Conservation (phyloP, 1,140 invertebrate species). For the Leptoteleia sp. region DNA sequence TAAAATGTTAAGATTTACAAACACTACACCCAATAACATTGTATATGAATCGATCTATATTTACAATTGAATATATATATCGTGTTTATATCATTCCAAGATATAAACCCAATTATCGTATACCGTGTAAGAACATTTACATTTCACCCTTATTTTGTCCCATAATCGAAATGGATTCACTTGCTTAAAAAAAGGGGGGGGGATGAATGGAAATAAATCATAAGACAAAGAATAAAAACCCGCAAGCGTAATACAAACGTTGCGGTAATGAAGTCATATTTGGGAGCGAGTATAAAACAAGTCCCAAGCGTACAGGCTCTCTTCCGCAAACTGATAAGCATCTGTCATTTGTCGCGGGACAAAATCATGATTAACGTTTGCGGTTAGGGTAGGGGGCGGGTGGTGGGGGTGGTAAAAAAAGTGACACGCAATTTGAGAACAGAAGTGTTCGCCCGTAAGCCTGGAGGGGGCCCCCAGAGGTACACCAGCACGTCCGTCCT, state of each 20-base stretch:
- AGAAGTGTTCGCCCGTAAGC: constrained; percentile 25
- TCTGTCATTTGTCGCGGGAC: constrained; percentile 31
- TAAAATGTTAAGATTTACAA: no score
- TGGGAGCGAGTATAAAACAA: constrained; percentile 11
- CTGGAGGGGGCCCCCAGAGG: constrained; percentile 13
- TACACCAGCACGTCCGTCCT: constrained; percentile 47
- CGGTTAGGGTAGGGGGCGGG: no score
- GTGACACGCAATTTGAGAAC: constrained; percentile 37
- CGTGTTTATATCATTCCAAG: no score
- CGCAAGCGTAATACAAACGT: constrained; percentile 10
- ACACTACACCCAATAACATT: no score
- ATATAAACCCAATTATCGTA: no score
- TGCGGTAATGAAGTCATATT: constrained; percentile 38
- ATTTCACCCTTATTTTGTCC: no score
- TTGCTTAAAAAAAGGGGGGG: background rate
- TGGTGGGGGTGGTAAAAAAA: no score
- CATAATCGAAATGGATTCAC: background rate
- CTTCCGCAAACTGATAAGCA: constrained; percentile 49
- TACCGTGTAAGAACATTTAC: no score
- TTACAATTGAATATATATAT: no score
- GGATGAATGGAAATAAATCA: no score
- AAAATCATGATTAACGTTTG: constrained; percentile 51
- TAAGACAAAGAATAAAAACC: constrained; percentile 1
- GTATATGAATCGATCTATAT: no score
- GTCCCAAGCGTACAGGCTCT: constrained; percentile 28